Base-by-base conservation (phyloP, 2,888 invertebrate genomes). In the Noctuana brunneofusca region DNA sequence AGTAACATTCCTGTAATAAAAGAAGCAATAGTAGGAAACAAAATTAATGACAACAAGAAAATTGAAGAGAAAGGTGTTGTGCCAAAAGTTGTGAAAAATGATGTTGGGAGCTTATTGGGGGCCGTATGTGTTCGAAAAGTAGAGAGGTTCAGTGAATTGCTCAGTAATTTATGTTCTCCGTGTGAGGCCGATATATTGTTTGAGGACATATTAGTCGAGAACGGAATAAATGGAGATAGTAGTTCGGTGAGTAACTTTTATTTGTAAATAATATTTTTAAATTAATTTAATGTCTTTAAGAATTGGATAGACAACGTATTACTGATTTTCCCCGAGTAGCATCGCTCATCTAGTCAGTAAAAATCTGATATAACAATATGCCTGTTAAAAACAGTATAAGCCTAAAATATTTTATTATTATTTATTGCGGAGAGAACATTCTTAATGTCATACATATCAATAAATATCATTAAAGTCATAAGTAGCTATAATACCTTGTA, bases 81-180 rank as follows among this genome's bases (percentile, higher is more conserved):
- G 87, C 86, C 87, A 79, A 84, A 76, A 71, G 75, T 84, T 75
- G 79, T 81, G 69, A 79, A 73, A 67, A 72, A 78, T 64, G 86
- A 84, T 68, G 78, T 82, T 9, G 79, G 81, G 66, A 84, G 86
- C 16, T 80, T 89, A 71, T 76, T 90, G 68, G 89, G 87, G 68
- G 90, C 84, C 60, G 89, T 87, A 79, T 91, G 91, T 88, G 89
- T 91, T 70, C 83, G 87, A 64, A 89, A 87, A 89, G 91, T 91
- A 76, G 89, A 89, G 81, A 84, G 83, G 71, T 91, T 91, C 72
- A 91, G 91, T 90, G 91, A 91, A 78, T 80, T 91, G 80, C 87
- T 91, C 66, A 90, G 88, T 81, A 91, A 89, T 77, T 79, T 91
- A 71, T 90, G 91, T 81, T 89, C 90, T 3, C 90, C 91, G 3